Evolutionary conservation across 2,888 invertebrate genomes (phyloP).

Genomic region (Metellina segmentata): DNA sequence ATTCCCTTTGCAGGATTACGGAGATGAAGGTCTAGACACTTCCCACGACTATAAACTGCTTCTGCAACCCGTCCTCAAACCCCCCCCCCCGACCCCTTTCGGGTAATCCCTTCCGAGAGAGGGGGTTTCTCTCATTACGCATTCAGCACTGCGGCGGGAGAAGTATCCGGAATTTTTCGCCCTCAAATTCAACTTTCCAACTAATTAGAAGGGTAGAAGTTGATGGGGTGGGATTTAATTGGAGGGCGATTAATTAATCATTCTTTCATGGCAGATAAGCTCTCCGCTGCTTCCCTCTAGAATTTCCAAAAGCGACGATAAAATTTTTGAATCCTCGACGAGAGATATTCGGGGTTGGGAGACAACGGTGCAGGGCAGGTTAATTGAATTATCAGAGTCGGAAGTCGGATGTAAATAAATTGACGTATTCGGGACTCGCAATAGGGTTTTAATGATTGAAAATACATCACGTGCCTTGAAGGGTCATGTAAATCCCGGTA

Average conservation of each 20-base stretch:
- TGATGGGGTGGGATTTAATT: slow-evolving; percentile 35
- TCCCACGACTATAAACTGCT: too few relatives aligned
- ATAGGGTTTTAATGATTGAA: too few relatives aligned
- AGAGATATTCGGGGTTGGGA: background rate
- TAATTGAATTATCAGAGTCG: background rate
- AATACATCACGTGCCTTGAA: too few relatives aligned
- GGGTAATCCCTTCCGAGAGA: background rate
- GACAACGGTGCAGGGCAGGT: background rate
- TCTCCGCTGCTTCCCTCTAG: too few relatives aligned
- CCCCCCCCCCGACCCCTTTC: background rate
- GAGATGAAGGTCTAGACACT: too few relatives aligned
- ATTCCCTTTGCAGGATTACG: too few relatives aligned
- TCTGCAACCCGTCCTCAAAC: background rate
- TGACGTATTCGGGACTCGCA: too few relatives aligned
- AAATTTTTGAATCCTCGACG: too few relatives aligned
- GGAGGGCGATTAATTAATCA: slow-evolving; percentile 54
- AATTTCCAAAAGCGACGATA: too few relatives aligned
- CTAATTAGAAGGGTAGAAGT: slow-evolving; percentile 35
- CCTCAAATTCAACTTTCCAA: slow-evolving; percentile 17
- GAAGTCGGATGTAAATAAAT: background rate
- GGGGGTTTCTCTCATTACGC: background rate
- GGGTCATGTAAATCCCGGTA: too few relatives aligned
- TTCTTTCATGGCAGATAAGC: background rate
- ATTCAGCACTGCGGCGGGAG: background rate
- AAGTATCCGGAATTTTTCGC: background rate